Percentiles rank a stretch among this genome's conserved stretches.
phyloP scores from a whole-genome alignment of 2,797 vertebrate genomes.

The Nasua narica region DNA sequence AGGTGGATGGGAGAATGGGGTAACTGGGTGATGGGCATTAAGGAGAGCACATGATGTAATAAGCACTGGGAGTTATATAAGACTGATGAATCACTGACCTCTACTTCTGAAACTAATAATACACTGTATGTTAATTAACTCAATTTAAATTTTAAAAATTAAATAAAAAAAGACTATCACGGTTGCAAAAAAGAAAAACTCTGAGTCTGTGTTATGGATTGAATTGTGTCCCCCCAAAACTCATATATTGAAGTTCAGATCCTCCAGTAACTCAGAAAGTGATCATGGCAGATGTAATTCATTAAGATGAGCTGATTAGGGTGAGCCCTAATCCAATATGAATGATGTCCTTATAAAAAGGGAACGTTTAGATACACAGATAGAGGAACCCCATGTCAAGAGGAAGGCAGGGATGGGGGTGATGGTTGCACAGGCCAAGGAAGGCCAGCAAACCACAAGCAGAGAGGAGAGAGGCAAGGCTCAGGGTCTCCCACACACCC shows the following conservation, averaged over 20 bases:
- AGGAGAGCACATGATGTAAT: not conserved
- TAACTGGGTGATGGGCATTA: not conserved
- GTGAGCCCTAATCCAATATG: not conserved
- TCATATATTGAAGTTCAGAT: not conserved
- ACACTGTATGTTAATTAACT: not conserved
- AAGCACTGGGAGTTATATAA: not conserved
- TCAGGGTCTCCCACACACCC: not conserved
- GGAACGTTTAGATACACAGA: not conserved
- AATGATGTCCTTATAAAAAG: not conserved
- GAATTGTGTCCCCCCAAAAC: not conserved
- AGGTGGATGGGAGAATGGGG: not conserved
- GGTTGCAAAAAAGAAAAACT: not conserved
- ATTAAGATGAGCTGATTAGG: not conserved
- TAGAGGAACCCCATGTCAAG: not conserved
- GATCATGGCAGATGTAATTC: not conserved
- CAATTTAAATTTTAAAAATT: not conserved
- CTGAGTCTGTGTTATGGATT: not conserved
- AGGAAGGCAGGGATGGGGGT: not conserved
- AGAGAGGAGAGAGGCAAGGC: not conserved
- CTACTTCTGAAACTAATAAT: not conserved
- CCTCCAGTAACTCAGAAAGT: not conserved
- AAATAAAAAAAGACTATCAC: not conserved
- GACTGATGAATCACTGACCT: not conserved
- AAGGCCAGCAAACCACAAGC: not conserved
- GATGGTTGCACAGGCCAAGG: not conserved